Evolutionary conservation across 2,797 vertebrate genomes (phyloP), one percentile per base, ranked within the genome.

Genomic region (Neosalanx taihuensis): DNA sequence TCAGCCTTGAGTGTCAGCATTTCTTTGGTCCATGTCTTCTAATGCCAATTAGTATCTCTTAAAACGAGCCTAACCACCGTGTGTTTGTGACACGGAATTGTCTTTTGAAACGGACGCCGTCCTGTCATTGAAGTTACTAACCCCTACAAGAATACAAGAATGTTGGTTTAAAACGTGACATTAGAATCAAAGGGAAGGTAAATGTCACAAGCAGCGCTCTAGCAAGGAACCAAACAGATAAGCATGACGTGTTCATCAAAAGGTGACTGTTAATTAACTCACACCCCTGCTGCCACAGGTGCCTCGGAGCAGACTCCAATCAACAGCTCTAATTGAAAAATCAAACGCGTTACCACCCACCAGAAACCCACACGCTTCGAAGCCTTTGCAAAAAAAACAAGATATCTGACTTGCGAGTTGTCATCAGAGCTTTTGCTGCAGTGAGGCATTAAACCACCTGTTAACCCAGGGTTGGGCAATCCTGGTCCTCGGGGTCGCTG

Each of bases 251-350:
- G 73, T 83, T 86, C 80, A 82, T 81, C 71, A 23, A n/a, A 79
- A 77, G 84, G 84, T 82, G 85, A 87, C 85, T 81, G 41, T 46
- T 46, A 46, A 86, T 84, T 72, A 72, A 81, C 76, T 81, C 77
- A 76, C 84, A 72, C 71, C 72, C 76, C 71, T 3, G 2, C 77
- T 84, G 83, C 79, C 70, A 76, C 87, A 87, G 86, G 86, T 88
- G 85, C 82, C 61, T 49, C 10, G 78, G 72, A 73, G 79, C 84
- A 51, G 67, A 72, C 80, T 83, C 85, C 83, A 89, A 87, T 88
- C 85, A 88, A 87, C 85, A 86, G 77, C 79, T 86, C 72, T 86
- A 84, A 87, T 88, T 67, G 65, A 73, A 71, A 77, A 67, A 12
- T n/a, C 6, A 26, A 81, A 81, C 46, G 72, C 67, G 17, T 2